Evolutionary conservation across 2,888 invertebrate species (phyloP), one percentile per base, ranked within the genome.

Genomic region (Pelosia muscerda): DNA sequence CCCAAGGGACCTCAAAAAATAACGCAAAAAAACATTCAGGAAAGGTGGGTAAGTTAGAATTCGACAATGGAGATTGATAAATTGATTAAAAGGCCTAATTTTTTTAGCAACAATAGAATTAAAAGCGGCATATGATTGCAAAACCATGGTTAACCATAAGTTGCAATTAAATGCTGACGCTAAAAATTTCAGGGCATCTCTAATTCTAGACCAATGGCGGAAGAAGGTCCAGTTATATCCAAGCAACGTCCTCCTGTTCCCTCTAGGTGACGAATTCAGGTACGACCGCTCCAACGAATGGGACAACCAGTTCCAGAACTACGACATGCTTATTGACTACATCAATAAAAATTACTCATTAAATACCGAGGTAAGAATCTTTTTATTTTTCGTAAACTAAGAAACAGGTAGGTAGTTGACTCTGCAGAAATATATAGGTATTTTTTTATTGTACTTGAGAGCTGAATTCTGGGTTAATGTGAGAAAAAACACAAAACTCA

Each of bases 1-100:
- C 99, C 99, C 0, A 99, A 99, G 99, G 97, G 97, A 0, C 99
- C 99, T 0, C 96, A 96, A 78, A 95, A 96, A 31, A 98, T 99
- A 59, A 97, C 96, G 0, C 96, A 97, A 5, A 95, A 95, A 42
- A 99, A 99, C 93, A 97, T 99, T 0, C 97, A 96, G 0, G 96
- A 97, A 85, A 97, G 97, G 97, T 98, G 87, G 70, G 42, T 65
- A 26, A 56, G 15, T 15, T 34, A 22, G 15, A 9, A 23, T 15
- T 22, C 6, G 6, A 25, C 6, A 49, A 15, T 6, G 42, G 19
- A 19, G 9, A n/a, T 49, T n/a, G n/a, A 49, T 49, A 9, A n/a
- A n/a, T 49, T 49, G 49, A 9, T 49, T 8, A 49, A 49, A 9
- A 49, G n/a, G 9, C 8, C 9, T 19, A 2, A 2, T 15, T 19